Evolutionary conservation across 2,113 vertebrate genomes (phyloP), one percentile per base, ranked within the genome.

Genomic region (Pleuronectes platessa): DNA sequence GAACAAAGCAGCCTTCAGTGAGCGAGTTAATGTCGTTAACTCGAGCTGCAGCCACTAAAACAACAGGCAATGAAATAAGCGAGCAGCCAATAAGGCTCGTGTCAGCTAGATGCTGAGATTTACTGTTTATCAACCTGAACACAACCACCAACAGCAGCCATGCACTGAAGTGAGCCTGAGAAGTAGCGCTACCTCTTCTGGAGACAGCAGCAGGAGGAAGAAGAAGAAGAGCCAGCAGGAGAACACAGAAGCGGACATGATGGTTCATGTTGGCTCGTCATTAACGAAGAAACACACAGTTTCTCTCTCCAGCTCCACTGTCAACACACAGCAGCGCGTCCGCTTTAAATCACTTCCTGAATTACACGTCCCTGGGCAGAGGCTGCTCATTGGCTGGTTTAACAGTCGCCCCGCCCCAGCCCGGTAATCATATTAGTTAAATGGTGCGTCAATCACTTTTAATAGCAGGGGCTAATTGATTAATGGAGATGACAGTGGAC

Each of bases 311-410:
- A 12, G 40, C 40, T 2, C 15, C 1, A 2, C 0, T 0, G 9
- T 20, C 35, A 56, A 49, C 69, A 68, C 68, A 74, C 26, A 15
- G 18, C 49, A 14, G 20, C 49, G 35, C 64, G 49, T 20, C 3
- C 18, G 1, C 24, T 20, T 90, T 83, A 78, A 85, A 90, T 60
- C 56, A 82, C 82, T 89, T 93, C 92, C 90, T 86, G 72, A 64
- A 56, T 58, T 20, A 21, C 0, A n/a, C 72, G 54, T 63, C 61
- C 2, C 23, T 3, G 13, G 14, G 1, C 24, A 14, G 6, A 54
- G 2, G 5, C 4, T 53, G 82, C 21, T 77, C 17, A 93, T 90
- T 91, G 85, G 92, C 73, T 47, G 0, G 5, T 10, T 66, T 4
- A 10, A 0, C 24, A 0, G 0, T 26, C 1, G 8, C 24, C 31